Conservation (phyloP, 2,113 vertebrate species). For the Aix galericulata region DNA sequence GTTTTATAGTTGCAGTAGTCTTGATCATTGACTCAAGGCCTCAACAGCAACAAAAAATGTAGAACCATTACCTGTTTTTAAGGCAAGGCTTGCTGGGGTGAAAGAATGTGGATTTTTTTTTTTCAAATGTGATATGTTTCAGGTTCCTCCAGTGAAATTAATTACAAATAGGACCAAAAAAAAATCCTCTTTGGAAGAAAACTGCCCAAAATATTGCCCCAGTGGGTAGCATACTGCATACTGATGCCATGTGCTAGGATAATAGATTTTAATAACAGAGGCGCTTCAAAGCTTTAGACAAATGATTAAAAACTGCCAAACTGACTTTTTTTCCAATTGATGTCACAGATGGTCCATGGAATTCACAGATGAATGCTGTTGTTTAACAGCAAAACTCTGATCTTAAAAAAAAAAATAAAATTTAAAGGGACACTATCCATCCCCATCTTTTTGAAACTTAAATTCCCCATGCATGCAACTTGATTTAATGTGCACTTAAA, state of each 20-base stretch:
- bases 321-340: background rate
- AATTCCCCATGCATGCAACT: background rate
- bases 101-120: background rate
- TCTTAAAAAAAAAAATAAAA: background rate
- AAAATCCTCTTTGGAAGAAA: background rate
- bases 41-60: background rate
- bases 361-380: conserved; percentile 20
- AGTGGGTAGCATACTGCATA: background rate
- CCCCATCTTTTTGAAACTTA: background rate
- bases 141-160: background rate
- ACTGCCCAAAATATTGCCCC: background rate
- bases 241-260: background rate
- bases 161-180: background rate
- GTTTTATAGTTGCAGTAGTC: background rate
- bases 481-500: background rate
- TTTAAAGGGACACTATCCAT: background rate
- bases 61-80: background rate
- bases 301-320: conserved; percentile 33
- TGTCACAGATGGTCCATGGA: conserved; percentile 38
- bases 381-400: background rate
- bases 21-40: background rate
- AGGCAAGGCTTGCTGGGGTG: background rate
- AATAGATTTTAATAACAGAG: conserved; percentile 39
- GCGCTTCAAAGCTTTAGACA: background rate
- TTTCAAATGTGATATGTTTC: background rate